phyloP scores from a whole-genome alignment of 2,113 vertebrate genomes.

The Agelaius tricolor region DNA sequence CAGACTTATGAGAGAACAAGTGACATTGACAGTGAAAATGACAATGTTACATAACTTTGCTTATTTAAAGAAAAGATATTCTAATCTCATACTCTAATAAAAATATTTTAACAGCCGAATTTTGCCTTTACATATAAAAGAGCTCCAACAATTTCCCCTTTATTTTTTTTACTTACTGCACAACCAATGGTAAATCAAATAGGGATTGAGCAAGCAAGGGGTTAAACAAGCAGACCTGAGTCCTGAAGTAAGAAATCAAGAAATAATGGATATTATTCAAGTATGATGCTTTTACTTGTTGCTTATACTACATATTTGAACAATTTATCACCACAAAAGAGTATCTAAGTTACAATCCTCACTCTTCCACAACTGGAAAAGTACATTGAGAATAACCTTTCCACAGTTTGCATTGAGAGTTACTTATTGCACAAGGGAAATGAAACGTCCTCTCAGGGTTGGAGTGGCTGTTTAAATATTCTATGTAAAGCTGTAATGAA shows the following conservation, averaged over 20 bases:
- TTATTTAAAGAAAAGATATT: neutral
- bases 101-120: neutral
- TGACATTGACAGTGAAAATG: neutral
- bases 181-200: neutral
- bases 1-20: neutral
- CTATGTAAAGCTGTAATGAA: conserved; percentile 33
- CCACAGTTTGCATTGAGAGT: conserved; percentile 52
- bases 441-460: conserved; percentile 37
- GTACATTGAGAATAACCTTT: conserved; percentile 61
- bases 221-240: neutral
- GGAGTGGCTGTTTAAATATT: conserved; percentile 52
- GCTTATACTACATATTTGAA: neutral
- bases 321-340: neutral
- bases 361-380: conserved; percentile 60
- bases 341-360: conserved; percentile 37
- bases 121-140: neutral
- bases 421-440: conserved; percentile 59
- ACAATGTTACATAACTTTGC: neutral
- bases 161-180: neutral
- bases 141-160: neutral
- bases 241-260: neutral
- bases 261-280: neutral
- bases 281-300: neutral
- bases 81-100: neutral
- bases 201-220: neutral